Evolutionary conservation across 2,113 vertebrate species (phyloP).

Genomic region (Polypterus senegalus): DNA sequence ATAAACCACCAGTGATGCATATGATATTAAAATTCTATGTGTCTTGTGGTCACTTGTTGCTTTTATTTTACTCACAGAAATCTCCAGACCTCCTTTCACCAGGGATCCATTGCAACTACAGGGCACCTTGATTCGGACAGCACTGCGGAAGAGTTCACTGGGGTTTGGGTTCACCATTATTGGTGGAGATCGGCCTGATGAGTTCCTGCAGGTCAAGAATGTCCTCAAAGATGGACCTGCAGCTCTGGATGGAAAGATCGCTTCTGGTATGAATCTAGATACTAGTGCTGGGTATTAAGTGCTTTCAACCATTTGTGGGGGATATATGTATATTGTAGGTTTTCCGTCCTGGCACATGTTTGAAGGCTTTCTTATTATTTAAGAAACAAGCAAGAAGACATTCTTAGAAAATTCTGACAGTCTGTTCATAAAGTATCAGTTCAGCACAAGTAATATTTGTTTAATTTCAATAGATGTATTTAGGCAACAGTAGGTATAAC

Average conservation of each 20-base stretch:
- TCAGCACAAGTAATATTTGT: no score
- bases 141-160: slow-evolving; percentile 78
- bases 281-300: neutral
- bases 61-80: slow-evolving; percentile 30
- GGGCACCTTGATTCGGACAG: slow-evolving; percentile 68
- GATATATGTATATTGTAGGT: no score
- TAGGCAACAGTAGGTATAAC: no score
- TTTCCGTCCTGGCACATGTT: no score
- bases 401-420: no score
- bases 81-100: slow-evolving; percentile 63
- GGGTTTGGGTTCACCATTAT: slow-evolving; percentile 97
- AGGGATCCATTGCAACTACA: slow-evolving; percentile 80
- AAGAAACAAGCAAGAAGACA: no score
- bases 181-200: slow-evolving; percentile 90
- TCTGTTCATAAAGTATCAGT: no score
- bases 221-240: slow-evolving; percentile 86
- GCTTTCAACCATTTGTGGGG: no score
- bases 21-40: slow-evolving; percentile 8
- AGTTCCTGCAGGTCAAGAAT: slow-evolving; percentile 95
- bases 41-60: slow-evolving; percentile 3
- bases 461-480: no score
- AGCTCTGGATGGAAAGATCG: slow-evolving; percentile 86
- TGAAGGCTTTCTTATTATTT: no score
- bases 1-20: no score
- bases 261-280: slow-evolving; percentile 56